Evolutionary conservation across 1,140 invertebrate species (phyloP), one percentile per base, ranked within the genome.

Genomic region (Drosophila athabasca): DNA sequence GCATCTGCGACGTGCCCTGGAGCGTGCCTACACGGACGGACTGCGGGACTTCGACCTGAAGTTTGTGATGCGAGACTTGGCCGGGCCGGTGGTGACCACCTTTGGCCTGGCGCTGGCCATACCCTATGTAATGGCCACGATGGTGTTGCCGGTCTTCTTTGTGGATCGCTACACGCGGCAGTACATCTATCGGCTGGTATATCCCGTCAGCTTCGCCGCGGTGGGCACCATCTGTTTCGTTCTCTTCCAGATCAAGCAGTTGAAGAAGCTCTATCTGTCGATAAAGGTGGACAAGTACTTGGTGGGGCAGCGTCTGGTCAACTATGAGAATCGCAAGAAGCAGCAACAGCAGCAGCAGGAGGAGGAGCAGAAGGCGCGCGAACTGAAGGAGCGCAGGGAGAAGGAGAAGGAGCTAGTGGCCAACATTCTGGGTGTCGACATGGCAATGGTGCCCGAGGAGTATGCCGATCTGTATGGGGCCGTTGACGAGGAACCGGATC

Each of bases 251-350:
- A 95, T 98, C 39, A 94, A 96, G 59, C 98, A 99, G 90, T 98
- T 99, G 92, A 95, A 95, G 79, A 96, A 97, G 82, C 93, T 99
- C 0, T 99, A 99, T 90, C 97, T 99, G 91, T 98, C 99, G 92
- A 99, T 99, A 90, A 99, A 99, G 92, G 99, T 99, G 93, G 98
- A 99, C 91, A 99, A 99, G 93, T 99, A 99, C 93, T 94, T 99
- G 24, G 98, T 99, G 2, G 98, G 98, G 0, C 96, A 97, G 84
- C 94, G 97, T 59, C 94, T 99, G 57, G 97, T 99, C 0, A 99
- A 99, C 92, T 99, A 99, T 92, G 97, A 99, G 90, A 95, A 96
- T 91, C 93, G 95, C 59, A 94, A 94, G 69, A 94, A 94, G 80
- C 93, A 94, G 71, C 92, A 92, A 39, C 76, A 87, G 45, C 71